These are phyloP conservation scores for Thinocorus orbignyianus DNA, from an alignment of 2,113 vertebrate genomes.

Conservation along the genomic window DNA sequence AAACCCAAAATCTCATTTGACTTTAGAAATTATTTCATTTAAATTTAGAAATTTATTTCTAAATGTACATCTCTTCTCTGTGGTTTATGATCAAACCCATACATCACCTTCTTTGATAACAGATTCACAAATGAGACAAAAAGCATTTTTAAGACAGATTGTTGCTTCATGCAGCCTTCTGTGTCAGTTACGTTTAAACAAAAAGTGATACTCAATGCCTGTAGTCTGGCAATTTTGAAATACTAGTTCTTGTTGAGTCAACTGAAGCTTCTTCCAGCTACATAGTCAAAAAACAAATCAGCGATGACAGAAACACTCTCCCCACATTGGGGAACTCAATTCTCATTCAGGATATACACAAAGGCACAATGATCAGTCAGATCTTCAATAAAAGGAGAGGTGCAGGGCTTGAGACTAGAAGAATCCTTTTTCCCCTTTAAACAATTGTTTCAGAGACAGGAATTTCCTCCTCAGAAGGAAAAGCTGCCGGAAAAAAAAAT, in stretches of 20 bases:
- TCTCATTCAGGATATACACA: neutral
- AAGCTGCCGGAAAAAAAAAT: neutral
- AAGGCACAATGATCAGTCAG: neutral
- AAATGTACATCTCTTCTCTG: neutral
- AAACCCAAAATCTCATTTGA: neutral
- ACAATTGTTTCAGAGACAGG: neutral
- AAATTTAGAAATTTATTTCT: too few species aligned
- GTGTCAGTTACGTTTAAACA: neutral
- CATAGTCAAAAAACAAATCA: neutral
- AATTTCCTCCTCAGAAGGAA: too few species aligned
- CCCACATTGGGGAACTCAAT: neutral
- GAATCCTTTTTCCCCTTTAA: neutral
- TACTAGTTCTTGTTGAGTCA: neutral
- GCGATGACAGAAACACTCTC: neutral
- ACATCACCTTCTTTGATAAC: neutral
- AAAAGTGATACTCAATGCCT: neutral
- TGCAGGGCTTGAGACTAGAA: neutral
- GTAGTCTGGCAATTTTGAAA: neutral
- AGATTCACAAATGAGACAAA: neutral
- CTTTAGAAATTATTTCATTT: neutral
- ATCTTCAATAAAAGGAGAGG: neutral
- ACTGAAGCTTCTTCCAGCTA: neutral
- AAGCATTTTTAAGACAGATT: neutral
- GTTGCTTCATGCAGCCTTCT: neutral
- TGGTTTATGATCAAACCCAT: neutral